Percentiles rank a stretch among this genome's conserved stretches.
Evolutionary conservation across 2,113 vertebrate species (phyloP).

Genomic region (Catharus minimus): DNA sequence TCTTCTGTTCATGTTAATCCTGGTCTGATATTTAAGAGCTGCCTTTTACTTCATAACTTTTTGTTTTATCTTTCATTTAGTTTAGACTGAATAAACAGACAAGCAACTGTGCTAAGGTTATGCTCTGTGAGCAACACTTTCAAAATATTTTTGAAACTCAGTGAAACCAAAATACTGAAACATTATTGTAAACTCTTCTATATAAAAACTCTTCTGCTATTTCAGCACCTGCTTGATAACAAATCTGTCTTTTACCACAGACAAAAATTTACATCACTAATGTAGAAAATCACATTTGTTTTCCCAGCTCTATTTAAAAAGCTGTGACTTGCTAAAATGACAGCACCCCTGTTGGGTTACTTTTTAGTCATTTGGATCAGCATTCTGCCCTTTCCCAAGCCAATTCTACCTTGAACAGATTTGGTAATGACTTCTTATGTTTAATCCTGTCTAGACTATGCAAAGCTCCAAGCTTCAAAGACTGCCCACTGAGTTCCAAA

Average conservation of each 20-base stretch:
- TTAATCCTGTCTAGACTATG: not conserved
- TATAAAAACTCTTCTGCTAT: not conserved
- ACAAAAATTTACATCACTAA: not conserved
- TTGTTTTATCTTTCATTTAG: not conserved
- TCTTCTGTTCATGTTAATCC: not conserved
- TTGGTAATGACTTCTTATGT: not conserved
- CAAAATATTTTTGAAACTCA: not conserved
- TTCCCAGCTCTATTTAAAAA: not conserved
- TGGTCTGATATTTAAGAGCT: not conserved
- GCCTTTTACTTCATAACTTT: not conserved
- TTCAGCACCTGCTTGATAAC: not conserved
- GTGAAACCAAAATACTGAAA: not conserved
- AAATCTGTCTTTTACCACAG: not conserved
- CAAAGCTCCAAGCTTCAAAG: rapidly evolving
- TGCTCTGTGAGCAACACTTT: not conserved
- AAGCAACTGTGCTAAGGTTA: not conserved
- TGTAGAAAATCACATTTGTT: not conserved
- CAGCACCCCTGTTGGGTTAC: not conserved
- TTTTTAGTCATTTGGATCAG: not conserved
- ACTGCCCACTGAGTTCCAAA: not conserved
- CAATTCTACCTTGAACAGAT: not conserved
- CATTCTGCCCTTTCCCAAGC: not conserved
- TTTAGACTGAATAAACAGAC: not conserved
- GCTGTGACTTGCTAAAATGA: not conserved
- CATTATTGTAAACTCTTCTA: not conserved